Evolutionary conservation across 2,888 invertebrate genomes (phyloP).

Genomic region (Malachius bipustulatus): DNA sequence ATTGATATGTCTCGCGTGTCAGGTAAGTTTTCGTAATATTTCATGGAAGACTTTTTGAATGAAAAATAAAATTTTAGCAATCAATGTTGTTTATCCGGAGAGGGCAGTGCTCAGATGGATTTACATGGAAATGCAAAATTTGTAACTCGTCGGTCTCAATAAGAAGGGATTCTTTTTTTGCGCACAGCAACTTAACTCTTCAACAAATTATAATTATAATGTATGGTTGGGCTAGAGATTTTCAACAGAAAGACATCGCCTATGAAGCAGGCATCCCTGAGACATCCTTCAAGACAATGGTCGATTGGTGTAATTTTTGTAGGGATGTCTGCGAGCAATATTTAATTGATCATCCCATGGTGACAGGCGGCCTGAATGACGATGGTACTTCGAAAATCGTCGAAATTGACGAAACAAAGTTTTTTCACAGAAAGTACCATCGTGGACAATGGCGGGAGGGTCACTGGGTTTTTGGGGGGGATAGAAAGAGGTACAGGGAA

Average conservation of each 20-base stretch:
- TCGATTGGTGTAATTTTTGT: conserved; percentile 1
- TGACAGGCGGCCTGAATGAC: conserved; percentile 2
- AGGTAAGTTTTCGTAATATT: no score
- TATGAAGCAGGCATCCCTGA: neutral
- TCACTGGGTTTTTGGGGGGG: neutral
- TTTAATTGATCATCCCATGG: neutral
- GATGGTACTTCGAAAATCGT: neutral
- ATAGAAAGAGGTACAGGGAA: neutral
- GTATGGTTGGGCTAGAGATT: conserved; percentile 1
- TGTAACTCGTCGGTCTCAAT: neutral
- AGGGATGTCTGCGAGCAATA: neutral
- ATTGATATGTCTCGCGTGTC: no score
- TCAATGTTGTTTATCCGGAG: no score
- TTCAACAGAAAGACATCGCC: neutral
- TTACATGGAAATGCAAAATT: neutral
- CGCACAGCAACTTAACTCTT: neutral
- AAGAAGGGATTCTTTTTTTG: conserved; percentile 1
- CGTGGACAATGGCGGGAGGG: neutral
- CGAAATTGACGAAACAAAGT: neutral
- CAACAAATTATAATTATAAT: neutral
- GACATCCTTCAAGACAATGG: no score
- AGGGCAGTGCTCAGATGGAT: no score
- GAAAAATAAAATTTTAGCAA: no score
- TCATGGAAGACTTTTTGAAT: no score
- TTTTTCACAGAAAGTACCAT: no score